Evolutionary conservation across 1,140 invertebrate species (phyloP).

Genomic region (Luehdorfia chinensis): DNA sequence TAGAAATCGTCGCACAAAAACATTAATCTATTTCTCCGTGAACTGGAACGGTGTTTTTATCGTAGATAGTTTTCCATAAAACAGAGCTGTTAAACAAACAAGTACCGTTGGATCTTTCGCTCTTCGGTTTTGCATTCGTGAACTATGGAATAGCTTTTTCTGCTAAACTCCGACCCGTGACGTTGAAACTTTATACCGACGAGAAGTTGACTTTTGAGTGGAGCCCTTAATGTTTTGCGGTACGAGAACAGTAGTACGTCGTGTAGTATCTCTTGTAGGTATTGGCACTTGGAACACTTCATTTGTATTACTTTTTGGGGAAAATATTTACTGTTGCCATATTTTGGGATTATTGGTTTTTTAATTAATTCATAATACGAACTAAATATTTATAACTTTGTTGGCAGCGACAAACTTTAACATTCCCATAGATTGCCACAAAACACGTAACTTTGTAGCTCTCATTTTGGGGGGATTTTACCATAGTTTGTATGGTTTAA

Average conservation of each 20-base stretch:
- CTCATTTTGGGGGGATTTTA: too few relatives aligned
- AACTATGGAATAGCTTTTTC: slow-evolving; percentile 30
- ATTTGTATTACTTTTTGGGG: too few relatives aligned
- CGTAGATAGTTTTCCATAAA: neutral
- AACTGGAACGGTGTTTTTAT: slow-evolving; percentile 6
- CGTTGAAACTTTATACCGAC: slow-evolving; percentile 34
- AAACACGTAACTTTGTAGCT: too few relatives aligned
- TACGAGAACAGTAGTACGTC: neutral
- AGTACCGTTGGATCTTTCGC: slow-evolving; percentile 33
- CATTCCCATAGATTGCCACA: too few relatives aligned
- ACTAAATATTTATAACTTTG: too few relatives aligned
- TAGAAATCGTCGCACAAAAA: slow-evolving; percentile 6
- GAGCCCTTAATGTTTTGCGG: slow-evolving; percentile 2
- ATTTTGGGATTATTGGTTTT: too few relatives aligned
- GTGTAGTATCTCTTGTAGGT: neutral
- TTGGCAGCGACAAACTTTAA: too few relatives aligned
- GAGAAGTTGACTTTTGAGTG: slow-evolving; percentile 6
- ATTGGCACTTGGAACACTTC: neutral
- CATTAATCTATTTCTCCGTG: neutral
- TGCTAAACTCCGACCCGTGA: slow-evolving; percentile 31
- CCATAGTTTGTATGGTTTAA: too few relatives aligned
- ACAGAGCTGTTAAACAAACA: neutral
- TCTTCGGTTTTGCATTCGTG: slow-evolving; percentile 37
- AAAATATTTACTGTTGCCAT: too few relatives aligned
- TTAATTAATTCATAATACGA: too few relatives aligned